Evolutionary conservation across 1,140 invertebrate genomes (phyloP).

Genomic region (Marisa cornuarietis): DNA sequence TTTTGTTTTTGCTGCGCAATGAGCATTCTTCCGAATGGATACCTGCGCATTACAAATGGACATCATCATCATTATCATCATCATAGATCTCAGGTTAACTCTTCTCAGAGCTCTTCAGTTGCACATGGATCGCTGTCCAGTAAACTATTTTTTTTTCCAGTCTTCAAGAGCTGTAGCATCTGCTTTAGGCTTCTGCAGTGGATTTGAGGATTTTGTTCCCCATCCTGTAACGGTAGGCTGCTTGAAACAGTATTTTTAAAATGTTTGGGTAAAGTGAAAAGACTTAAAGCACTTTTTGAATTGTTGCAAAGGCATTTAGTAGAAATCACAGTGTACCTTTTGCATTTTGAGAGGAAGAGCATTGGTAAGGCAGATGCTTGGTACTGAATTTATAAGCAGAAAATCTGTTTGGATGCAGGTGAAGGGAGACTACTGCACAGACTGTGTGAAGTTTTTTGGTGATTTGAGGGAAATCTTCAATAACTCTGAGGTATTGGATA

Average conservation of each 20-base stretch:
- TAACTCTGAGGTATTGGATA: slow-evolving; percentile 8
- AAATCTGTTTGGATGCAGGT: slow-evolving; percentile 7
- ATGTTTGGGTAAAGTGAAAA: too few species aligned
- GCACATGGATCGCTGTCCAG: not conserved
- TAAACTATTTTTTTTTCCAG: not conserved
- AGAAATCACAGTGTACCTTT: not conserved
- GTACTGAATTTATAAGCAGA: not conserved
- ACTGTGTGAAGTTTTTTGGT: slow-evolving; percentile 21
- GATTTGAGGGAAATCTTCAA: slow-evolving; percentile 16
- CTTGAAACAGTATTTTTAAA: too few species aligned
- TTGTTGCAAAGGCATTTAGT: not conserved
- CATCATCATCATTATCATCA: too few species aligned
- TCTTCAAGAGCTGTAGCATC: slow-evolving; percentile 1
- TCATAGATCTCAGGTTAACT: too few species aligned
- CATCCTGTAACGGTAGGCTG: not conserved
- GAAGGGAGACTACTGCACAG: slow-evolving; percentile 15
- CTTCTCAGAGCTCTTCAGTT: too few species aligned
- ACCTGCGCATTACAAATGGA: too few species aligned
- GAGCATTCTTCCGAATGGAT: too few species aligned
- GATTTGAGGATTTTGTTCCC: slow-evolving; percentile 4
- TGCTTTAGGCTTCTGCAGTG: slow-evolving; percentile 14
- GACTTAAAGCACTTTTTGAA: not conserved
- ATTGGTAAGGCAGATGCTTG: too few species aligned
- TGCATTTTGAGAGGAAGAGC: not conserved
- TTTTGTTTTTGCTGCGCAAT: too few species aligned